Percentiles rank a stretch among this genome's conserved stretches.
Evolutionary conservation across 2,888 invertebrate genomes (phyloP).

Genomic region (Tuta absoluta): DNA sequence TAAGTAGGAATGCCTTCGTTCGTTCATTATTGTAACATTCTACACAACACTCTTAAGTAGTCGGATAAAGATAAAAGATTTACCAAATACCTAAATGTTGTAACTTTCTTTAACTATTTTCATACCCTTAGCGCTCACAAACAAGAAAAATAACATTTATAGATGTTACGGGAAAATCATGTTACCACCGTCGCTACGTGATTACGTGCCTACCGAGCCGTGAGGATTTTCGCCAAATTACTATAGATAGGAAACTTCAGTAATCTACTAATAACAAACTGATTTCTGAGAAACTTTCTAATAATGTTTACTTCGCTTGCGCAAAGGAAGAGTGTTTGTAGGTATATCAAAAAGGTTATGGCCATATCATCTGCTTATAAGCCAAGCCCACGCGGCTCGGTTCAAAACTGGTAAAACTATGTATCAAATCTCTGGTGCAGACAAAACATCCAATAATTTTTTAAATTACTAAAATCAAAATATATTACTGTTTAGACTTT

Average conservation of each 20-base stretch:
- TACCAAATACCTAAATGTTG: background rate
- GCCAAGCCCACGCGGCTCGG: too few relatives aligned
- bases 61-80: too few relatives aligned
- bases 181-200: background rate
- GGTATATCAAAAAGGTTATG: too few relatives aligned
- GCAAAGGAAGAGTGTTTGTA: background rate
- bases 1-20: too few relatives aligned
- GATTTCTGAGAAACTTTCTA: background rate
- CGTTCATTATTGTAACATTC: too few relatives aligned
- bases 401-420: too few relatives aligned
- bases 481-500: too few relatives aligned
- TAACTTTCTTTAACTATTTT: background rate
- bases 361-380: too few relatives aligned
- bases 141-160: conserved; percentile 4
- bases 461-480: too few relatives aligned
- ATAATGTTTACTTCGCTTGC: background rate
- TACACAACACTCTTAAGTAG: too few relatives aligned
- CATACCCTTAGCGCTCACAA: background rate
- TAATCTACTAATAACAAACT: conserved; percentile 12
- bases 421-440: too few relatives aligned
- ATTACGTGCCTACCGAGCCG: conserved; percentile 12
- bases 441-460: too few relatives aligned
- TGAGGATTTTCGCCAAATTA: conserved; percentile 5
- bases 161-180: conserved; percentile 1
- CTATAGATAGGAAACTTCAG: background rate